Percentiles rank a stretch among this genome's conserved stretches.
Conservation (phyloP, 92 coral and sea anemone species). For the Actinernus sp. region DNA sequence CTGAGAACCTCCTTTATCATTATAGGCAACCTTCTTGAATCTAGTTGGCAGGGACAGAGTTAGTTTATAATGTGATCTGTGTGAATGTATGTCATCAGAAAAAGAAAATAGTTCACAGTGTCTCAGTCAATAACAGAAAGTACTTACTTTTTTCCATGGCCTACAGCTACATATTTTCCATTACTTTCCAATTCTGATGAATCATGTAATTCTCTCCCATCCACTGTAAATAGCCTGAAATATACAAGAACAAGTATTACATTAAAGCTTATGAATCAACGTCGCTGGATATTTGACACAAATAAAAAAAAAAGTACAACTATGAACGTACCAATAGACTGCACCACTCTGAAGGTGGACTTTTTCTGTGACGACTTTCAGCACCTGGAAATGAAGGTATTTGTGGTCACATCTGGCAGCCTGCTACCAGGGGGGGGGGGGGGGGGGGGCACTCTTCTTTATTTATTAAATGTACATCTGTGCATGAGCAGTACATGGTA, state of each 20-base stretch:
- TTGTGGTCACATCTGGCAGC: no score
- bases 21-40: constrained; percentile 62
- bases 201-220: constrained; percentile 61
- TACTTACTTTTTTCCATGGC: constrained; percentile 86
- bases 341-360: constrained; percentile 80
- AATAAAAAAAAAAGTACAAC: neutral
- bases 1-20: constrained; percentile 58
- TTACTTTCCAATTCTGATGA: constrained; percentile 74
- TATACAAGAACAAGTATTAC: neutral
- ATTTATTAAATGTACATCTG: no score
- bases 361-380: constrained; percentile 62
- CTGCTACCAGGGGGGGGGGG: no score
- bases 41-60: neutral
- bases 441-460: no score
- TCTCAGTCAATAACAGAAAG: neutral
- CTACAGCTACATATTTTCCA: constrained; percentile 92
- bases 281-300: neutral
- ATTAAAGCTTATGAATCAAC: neutral
- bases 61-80: no score
- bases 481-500: no score
- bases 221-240: constrained; percentile 64
- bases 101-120: no score
- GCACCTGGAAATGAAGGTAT: constrained; percentile 28
- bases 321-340: constrained; percentile 57
- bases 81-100: no score